Conservation (phyloP, 1,140 invertebrate species). For the Dendroctonus valens region DNA sequence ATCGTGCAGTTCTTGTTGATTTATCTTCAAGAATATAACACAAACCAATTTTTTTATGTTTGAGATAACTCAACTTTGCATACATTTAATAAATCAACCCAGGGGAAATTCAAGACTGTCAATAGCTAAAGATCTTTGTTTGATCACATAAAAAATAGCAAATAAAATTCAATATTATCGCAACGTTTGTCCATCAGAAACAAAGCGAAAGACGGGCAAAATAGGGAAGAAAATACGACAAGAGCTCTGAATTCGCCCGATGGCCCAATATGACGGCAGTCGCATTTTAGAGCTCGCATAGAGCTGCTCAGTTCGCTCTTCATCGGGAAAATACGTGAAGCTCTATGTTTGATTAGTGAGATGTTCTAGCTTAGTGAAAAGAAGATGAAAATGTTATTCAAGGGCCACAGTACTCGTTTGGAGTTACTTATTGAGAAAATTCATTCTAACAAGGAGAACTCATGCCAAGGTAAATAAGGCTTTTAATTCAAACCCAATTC, state of each 20-base stretch:
- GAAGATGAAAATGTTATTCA: conserved; percentile 42
- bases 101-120: too few species aligned
- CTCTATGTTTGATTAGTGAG: background rate
- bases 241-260: background rate
- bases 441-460: conserved; percentile 69
- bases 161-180: background rate
- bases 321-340: conserved; percentile 12
- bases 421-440: conserved; percentile 82
- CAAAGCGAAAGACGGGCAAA: conserved; percentile 13
- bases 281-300: conserved; percentile 19
- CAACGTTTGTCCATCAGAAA: conserved; percentile 6
- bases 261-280: conserved; percentile 16
- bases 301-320: conserved; percentile 8
- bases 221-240: conserved; percentile 8
- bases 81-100: too few species aligned
- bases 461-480: conserved; percentile 23
- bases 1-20: too few species aligned
- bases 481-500: too few species aligned
- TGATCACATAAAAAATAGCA: too few species aligned
- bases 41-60: too few species aligned
- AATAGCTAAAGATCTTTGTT: too few species aligned
- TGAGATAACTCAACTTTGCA: too few species aligned
- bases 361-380: conserved; percentile 1
- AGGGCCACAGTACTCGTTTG: conserved; percentile 72
- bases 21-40: too few species aligned